A percentile compares a stretch with the other conserved stretches of the same genome.
These are phyloP conservation scores for Apotomis capreana DNA, from an alignment of 2,888 invertebrate genomes.

Conservation along the genomic window DNA sequence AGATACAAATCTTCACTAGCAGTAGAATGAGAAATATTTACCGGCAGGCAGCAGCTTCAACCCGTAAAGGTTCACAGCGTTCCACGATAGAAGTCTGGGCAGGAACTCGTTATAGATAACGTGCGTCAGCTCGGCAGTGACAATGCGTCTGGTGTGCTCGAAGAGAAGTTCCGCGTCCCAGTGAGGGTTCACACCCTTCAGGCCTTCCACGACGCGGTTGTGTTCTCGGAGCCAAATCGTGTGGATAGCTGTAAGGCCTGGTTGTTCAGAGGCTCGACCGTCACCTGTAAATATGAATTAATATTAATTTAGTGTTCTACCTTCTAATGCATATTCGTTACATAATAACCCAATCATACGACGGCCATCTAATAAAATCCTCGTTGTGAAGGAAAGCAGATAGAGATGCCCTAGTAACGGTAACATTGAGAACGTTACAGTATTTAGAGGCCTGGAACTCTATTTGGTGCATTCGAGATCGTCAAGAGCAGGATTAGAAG, in stretches of 20 bases:
- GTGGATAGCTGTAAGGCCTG: conserved; percentile 93
- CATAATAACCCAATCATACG: no score
- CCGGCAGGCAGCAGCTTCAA: conserved; percentile 90
- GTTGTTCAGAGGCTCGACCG: conserved; percentile 96
- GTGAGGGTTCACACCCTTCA: conserved; percentile 92
- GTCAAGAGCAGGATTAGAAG: no score
- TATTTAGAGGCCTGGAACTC: no score
- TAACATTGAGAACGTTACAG: no score
- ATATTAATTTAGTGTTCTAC: not conserved
- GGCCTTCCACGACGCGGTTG: conserved; percentile 91
- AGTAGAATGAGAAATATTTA: conserved; percentile 47
- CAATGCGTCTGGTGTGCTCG: conserved; percentile 90
- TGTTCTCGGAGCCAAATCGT: conserved; percentile 95
- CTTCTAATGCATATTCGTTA: no score
- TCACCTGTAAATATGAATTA: conserved; percentile 83
- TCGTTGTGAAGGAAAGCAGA: no score
- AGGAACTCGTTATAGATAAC: conserved; percentile 94
- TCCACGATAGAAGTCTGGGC: conserved; percentile 95
- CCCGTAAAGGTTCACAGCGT: conserved; percentile 93
- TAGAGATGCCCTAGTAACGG: no score
- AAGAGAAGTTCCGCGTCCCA: conserved; percentile 95
- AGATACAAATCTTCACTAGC: no score
- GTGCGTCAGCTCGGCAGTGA: conserved; percentile 91
- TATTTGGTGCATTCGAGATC: no score
- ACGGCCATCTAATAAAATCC: no score